A percentile compares a stretch with the other conserved stretches of the same genome.
Conservation (phyloP, 2,888 invertebrate genomes). For the Chaitophorus viminalis region DNA sequence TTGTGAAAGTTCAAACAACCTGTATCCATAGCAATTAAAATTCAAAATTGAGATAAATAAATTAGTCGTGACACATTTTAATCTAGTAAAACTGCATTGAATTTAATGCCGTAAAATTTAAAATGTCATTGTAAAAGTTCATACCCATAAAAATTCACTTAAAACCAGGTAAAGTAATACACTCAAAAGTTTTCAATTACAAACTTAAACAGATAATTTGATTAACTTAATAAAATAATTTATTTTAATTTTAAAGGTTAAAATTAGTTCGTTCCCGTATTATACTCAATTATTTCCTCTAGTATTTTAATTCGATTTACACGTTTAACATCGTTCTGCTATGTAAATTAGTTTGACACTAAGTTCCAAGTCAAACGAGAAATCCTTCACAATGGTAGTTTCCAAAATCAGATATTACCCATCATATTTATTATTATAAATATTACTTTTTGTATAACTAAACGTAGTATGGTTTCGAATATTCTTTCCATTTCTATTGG, state of each 20-base stretch:
- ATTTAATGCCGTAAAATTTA: too few relatives aligned
- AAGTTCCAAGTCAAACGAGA: too few relatives aligned
- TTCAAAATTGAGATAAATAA: too few relatives aligned
- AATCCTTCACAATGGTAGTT: not conserved
- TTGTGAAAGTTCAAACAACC: too few relatives aligned
- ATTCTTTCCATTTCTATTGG: not conserved
- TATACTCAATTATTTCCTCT: not conserved
- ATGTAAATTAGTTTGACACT: not conserved
- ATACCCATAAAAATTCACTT: too few relatives aligned
- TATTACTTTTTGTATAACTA: not conserved
- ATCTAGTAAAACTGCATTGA: too few relatives aligned
- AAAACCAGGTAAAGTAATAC: not conserved
- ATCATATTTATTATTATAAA: not conserved
- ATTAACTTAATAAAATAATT: not conserved
- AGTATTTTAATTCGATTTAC: not conserved
- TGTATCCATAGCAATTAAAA: too few relatives aligned
- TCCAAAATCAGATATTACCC: not conserved
- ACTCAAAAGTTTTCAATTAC: not conserved
- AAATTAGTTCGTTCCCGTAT: not conserved
- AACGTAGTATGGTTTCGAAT: not conserved
- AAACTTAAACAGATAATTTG: not conserved
- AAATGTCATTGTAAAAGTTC: too few relatives aligned
- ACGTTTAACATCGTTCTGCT: not conserved
- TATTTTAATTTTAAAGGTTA: not conserved
- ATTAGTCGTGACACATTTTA: too few relatives aligned